Evolutionary conservation across 2,888 invertebrate genomes (phyloP).

Genomic region (Platycheirus albimanus): DNA sequence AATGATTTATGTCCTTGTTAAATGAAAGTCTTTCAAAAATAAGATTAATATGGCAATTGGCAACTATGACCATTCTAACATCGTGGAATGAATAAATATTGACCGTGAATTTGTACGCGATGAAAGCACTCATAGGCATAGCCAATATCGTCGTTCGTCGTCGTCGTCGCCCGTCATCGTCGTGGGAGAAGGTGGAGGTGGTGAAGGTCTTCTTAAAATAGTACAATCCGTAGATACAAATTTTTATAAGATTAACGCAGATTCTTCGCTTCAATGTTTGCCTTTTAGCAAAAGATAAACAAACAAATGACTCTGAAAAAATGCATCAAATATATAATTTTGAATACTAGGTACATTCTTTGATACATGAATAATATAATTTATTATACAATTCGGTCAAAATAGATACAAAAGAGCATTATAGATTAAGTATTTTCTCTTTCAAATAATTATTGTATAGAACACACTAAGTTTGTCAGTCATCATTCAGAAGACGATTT

Average conservation of each 20-base stretch:
- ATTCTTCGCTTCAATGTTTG: slow-evolving; percentile 39
- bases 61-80: slow-evolving; percentile 4
- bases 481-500: slow-evolving; percentile 6
- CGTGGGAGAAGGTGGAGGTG: slow-evolving; percentile 2
- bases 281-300: slow-evolving; percentile 10
- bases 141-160: neutral
- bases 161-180: neutral
- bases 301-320: slow-evolving; percentile 12
- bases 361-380: too few relatives aligned
- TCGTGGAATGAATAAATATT: slow-evolving; percentile 47
- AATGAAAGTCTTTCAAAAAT: neutral
- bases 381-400: too few relatives aligned
- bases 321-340: slow-evolving; percentile 31
- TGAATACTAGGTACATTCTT: slow-evolving; percentile 6
- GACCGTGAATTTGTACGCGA: slow-evolving; percentile 57
- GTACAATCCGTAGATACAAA: neutral
- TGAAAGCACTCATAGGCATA: neutral
- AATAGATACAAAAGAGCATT: too few relatives aligned
- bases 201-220: slow-evolving; percentile 26
- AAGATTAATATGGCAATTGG: slow-evolving; percentile 9
- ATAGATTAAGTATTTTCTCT: too few relatives aligned
- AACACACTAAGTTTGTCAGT: neutral
- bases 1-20: neutral
- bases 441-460: neutral
- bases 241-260: slow-evolving; percentile 33